These are phyloP conservation scores for Junonia oenone DNA, from an alignment of 2,888 invertebrate genomes.

Conservation along the genomic window DNA sequence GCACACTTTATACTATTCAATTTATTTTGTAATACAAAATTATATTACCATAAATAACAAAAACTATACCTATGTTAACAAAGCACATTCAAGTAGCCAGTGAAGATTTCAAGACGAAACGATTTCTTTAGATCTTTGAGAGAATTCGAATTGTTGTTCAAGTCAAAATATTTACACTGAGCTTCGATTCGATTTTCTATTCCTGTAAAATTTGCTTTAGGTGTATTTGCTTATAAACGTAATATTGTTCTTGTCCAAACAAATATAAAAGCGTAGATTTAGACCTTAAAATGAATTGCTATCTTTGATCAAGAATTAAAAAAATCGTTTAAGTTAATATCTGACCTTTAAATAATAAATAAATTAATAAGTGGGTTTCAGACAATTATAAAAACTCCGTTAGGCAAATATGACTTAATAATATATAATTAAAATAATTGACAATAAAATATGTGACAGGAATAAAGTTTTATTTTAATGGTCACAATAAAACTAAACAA, in stretches of 20 bases:
- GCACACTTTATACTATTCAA: too few relatives aligned
- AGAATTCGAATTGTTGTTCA: too few relatives aligned
- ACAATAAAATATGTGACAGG: not conserved
- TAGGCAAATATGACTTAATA: not conserved
- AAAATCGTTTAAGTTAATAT: not conserved
- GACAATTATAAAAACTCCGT: not conserved
- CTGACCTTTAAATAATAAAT: not conserved
- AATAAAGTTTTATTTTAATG: not conserved
- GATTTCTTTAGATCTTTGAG: too few relatives aligned
- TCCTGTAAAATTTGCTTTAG: too few relatives aligned
- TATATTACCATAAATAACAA: too few relatives aligned
- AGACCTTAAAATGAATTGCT: not conserved
- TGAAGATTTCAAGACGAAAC: too few relatives aligned
- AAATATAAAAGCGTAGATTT: too few relatives aligned
- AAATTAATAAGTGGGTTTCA: not conserved
- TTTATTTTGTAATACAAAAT: too few relatives aligned
- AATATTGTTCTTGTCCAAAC: not conserved
- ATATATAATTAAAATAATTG: not conserved
- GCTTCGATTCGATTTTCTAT: too few relatives aligned
- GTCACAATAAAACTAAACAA: not conserved
- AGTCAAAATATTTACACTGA: too few relatives aligned
- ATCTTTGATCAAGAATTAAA: not conserved
- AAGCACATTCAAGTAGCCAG: too few relatives aligned
- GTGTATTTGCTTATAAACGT: not conserved
- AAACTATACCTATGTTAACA: too few relatives aligned